Evolutionary conservation across 2,888 invertebrate genomes (phyloP).

Genomic region (Pharmacophagus antenor): DNA sequence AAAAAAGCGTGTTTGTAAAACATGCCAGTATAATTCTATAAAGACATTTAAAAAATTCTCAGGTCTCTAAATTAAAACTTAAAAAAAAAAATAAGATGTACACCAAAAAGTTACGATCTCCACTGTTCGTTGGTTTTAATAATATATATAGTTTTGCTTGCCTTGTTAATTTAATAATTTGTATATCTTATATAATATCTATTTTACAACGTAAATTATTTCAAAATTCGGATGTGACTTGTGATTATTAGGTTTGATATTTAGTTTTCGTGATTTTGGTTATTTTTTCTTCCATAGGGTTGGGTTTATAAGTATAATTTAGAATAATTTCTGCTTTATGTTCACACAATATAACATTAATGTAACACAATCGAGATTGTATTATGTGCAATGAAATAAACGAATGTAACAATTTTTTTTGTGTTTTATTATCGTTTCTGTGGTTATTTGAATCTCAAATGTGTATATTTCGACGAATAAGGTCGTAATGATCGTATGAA

Average conservation of each 20-base stretch:
- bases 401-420: conserved; percentile 34
- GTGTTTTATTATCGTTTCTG: conserved; percentile 33
- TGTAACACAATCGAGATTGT: conserved; percentile 59
- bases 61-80: background rate
- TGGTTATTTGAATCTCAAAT: background rate
- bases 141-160: conserved; percentile 12
- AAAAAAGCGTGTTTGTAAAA: conserved; percentile 8
- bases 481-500: too few species aligned
- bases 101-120: conserved; percentile 16
- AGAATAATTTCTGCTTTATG: conserved; percentile 28
- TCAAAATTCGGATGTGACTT: conserved; percentile 12
- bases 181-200: background rate
- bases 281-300: conserved; percentile 30
- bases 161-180: conserved; percentile 13
- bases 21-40: background rate
- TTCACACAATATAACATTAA: conserved; percentile 35
- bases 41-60: background rate
- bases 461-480: too few species aligned
- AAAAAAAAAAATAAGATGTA: background rate
- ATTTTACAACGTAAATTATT: conserved; percentile 12
- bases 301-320: conserved; percentile 27
- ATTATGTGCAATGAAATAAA: conserved; percentile 57
- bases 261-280: conserved; percentile 30
- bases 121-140: conserved; percentile 1
- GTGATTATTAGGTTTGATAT: conserved; percentile 32